These are phyloP conservation scores for Mesitornis unicolor DNA, from an alignment of 2,113 vertebrate species.

Conservation along the genomic window DNA sequence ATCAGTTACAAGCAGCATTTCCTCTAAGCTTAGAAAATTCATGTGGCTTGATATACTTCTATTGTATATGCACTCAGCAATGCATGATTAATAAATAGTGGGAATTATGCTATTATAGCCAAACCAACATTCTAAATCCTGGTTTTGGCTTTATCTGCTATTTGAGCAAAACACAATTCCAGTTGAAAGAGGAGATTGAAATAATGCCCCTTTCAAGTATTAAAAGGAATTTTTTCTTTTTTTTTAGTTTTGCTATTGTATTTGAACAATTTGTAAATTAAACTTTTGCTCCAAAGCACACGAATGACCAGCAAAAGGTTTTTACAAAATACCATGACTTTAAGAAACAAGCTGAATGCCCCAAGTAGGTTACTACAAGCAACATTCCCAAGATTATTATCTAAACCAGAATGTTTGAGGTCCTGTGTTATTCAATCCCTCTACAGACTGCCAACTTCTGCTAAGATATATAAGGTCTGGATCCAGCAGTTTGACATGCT, in stretches of 20 bases:
- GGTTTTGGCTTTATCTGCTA: background rate
- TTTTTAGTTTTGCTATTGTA: background rate
- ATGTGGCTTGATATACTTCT: background rate
- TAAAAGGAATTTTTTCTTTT: background rate
- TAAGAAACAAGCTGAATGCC: background rate
- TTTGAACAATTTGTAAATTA: background rate
- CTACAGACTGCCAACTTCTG: constrained; percentile 7
- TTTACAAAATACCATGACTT: background rate
- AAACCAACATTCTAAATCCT: background rate
- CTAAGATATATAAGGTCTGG: constrained; percentile 5
- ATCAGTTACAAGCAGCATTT: background rate
- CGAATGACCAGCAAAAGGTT: background rate
- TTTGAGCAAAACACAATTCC: background rate
- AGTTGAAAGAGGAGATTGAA: background rate
- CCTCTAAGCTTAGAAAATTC: background rate
- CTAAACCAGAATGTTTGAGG: constrained; percentile 22
- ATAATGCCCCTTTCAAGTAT: background rate
- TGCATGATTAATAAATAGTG: background rate
- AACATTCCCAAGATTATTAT: constrained; percentile 24
- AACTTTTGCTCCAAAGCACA: background rate
- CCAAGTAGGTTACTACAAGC: constrained; percentile 6
- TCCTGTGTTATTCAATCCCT: constrained; percentile 7
- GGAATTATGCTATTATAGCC: background rate
- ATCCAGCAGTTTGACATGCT: constrained; percentile 23
- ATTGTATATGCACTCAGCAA: background rate